phyloP scores from a whole-genome alignment of 2,888 invertebrate species.

The Eumacrocentrus americanus region DNA sequence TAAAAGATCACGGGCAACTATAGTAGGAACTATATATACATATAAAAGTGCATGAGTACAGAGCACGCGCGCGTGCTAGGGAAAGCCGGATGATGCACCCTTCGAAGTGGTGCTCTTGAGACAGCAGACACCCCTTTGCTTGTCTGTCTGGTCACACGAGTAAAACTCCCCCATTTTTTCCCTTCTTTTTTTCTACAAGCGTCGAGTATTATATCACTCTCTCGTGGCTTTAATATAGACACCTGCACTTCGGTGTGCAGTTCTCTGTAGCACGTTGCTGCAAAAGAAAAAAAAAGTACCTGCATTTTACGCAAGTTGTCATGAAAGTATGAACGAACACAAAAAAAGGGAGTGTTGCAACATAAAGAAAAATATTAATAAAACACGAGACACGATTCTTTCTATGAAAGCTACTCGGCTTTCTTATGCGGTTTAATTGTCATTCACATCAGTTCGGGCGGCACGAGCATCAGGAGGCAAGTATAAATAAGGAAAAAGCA shows the following conservation, averaged over 20 bases:
- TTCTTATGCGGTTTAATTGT: conserved; percentile 13
- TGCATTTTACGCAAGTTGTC: conserved; percentile 18
- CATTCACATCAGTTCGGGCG: conserved; percentile 6
- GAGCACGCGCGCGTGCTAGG: conserved; percentile 23
- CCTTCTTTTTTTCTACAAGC: conserved; percentile 42
- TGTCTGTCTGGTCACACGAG: conserved; percentile 52
- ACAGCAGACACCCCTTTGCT: conserved; percentile 55
- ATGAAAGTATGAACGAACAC: background rate
- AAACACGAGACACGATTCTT: conserved; percentile 2
- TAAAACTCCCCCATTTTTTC: conserved; percentile 29
- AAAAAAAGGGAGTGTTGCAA: conserved; percentile 9
- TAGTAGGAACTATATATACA: background rate
- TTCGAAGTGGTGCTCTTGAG: conserved; percentile 52
- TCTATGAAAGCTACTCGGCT: background rate
- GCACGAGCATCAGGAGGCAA: no score
- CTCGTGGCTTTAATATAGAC: conserved; percentile 51
- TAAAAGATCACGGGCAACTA: background rate
- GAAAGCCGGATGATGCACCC: conserved; percentile 42
- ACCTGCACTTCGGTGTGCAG: conserved; percentile 42
- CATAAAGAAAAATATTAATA: conserved; percentile 15
- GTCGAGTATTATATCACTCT: conserved; percentile 54
- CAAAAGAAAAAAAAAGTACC: conserved; percentile 18
- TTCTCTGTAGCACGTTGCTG: background rate
- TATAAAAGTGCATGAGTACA: background rate
- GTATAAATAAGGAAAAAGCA: no score